These are phyloP conservation scores for Ptychobarbus kaznakovi DNA, from an alignment of 2,797 vertebrate genomes.

Conservation along the genomic window DNA sequence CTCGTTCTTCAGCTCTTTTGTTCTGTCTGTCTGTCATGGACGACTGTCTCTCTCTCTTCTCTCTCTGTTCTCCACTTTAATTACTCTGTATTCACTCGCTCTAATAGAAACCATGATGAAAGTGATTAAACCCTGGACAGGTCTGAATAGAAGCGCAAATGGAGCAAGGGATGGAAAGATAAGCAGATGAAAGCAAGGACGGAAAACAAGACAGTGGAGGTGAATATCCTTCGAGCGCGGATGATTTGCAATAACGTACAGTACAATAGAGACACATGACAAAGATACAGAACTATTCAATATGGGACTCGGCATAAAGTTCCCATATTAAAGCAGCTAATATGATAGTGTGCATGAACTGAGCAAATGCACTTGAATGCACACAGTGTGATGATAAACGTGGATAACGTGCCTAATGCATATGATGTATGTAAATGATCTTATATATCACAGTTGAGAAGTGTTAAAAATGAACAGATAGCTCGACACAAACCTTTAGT, in stretches of 20 bases:
- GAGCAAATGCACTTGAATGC: not conserved
- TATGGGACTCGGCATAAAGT: not conserved
- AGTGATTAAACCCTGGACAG: slow-evolving; percentile 77
- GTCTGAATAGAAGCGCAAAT: slow-evolving; percentile 59
- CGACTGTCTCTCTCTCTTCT: slow-evolving; percentile 58
- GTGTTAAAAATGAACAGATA: not conserved
- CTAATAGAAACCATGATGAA: slow-evolving; percentile 84
- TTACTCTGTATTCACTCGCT: slow-evolving; percentile 82
- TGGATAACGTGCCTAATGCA: not conserved
- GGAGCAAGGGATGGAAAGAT: slow-evolving; percentile 53
- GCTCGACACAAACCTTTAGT: not conserved
- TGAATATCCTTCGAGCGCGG: slow-evolving; percentile 12
- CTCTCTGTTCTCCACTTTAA: slow-evolving; percentile 78
- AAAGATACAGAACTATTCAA: not conserved
- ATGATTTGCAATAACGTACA: slow-evolving; percentile 11
- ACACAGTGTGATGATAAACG: slow-evolving; percentile 15
- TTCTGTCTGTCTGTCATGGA: slow-evolving; percentile 39
- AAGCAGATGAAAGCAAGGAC: slow-evolving; percentile 43
- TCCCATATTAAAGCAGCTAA: not conserved
- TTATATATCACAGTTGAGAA: not conserved
- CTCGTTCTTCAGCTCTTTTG: slow-evolving; percentile 9
- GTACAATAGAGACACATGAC: slow-evolving; percentile 12
- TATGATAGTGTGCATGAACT: not conserved
- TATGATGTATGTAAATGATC: slow-evolving; percentile 31
- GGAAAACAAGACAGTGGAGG: slow-evolving; percentile 12